phyloP scores from a whole-genome alignment of 2,797 vertebrate genomes.

The Thripadectes ignobilis region DNA sequence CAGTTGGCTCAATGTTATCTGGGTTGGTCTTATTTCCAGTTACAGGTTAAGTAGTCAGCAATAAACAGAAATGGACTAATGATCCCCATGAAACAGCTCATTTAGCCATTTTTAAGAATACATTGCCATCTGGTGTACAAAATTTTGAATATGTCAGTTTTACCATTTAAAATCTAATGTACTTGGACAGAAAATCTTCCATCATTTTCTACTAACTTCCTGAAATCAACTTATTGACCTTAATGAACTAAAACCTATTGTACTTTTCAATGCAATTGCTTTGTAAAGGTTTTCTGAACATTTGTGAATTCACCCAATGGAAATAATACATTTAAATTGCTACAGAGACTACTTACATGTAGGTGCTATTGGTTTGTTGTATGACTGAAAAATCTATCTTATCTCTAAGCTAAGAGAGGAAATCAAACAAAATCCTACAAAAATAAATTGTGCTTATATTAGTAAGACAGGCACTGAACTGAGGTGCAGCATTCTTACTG shows the following conservation, averaged over 20 bases:
- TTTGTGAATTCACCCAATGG: background rate
- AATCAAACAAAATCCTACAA: background rate
- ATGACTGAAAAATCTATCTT: background rate
- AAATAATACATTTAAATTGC: background rate
- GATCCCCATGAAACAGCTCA: background rate
- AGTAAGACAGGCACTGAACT: background rate
- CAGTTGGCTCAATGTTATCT: background rate
- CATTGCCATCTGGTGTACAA: slow-evolving; percentile 75
- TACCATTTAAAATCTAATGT: background rate
- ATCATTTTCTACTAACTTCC: background rate
- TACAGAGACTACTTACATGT: background rate
- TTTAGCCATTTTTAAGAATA: slow-evolving; percentile 56
- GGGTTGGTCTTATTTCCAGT: background rate
- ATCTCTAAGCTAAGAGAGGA: background rate
- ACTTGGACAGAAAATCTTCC: background rate
- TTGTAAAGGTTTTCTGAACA: background rate
- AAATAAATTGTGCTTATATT: background rate
- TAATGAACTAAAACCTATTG: background rate
- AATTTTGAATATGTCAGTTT: background rate
- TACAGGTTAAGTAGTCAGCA: background rate
- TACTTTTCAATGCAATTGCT: background rate
- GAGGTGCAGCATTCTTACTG: background rate
- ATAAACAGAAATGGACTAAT: background rate
- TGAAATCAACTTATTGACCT: background rate
- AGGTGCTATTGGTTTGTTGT: background rate